Base-by-base conservation (phyloP, 2,113 vertebrate genomes). In the Saguinus midas region DNA sequence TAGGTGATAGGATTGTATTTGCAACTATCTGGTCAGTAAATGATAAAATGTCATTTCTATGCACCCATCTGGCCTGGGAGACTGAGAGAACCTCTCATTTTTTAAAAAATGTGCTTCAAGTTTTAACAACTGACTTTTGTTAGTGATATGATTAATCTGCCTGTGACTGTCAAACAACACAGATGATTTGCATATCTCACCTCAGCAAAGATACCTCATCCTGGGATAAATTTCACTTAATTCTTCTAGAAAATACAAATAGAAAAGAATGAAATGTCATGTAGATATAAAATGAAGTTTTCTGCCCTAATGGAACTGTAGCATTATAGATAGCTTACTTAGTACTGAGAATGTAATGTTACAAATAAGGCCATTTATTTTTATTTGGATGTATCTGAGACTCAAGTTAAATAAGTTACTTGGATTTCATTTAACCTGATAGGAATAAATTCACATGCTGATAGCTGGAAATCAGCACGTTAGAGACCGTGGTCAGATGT, bases 91-190 rank as follows among this genome's bases (percentile, higher is more conserved):
- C 94, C 27, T 96, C 96, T 96, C 92, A 43, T 82, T 97, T 32
- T 92, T 95, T 95, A 37, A 29, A 9, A 87, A 70, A 25, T 25
- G 76, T 91, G 85, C 64, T 92, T 97, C 57, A 55, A 90, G 86
- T 78, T 96, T 97, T 98, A 96, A 95, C 87, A 96, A 88, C n/a
- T 96, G 96, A 97, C 92, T 97, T 96, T 97, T 97, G 14, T 61
- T 89, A 70, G 70, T 94, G 73, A 98, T 97, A 76, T n/a, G 32
- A 96, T 97, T 98, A 96, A 98, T 98, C 96, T 97, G 80, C 90
- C 96, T 81, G 52, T 57, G 7, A 76, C 25, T 72, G 17, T 80
- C 57, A 50, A 61, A 43, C 8, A 45, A 52, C 5, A 35, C 1
- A 79, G 35, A 48, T 6, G 6, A 58, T 87, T 50, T 90, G 18